Conservation (phyloP, 2,113 vertebrate species). For the Ailuropoda melanoleuca region DNA sequence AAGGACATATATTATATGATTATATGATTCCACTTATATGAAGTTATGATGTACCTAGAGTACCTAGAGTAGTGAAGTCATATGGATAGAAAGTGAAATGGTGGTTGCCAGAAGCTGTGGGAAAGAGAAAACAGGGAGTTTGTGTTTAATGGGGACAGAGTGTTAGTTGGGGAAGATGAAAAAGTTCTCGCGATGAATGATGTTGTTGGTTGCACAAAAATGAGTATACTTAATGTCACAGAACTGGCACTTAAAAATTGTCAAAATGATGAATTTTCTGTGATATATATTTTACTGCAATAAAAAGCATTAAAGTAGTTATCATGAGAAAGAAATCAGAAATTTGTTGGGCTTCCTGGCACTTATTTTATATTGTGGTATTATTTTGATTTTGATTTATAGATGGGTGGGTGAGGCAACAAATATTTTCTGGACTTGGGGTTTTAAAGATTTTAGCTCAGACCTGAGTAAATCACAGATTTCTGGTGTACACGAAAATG, state of each 20-base stretch:
- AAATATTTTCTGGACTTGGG: not conserved
- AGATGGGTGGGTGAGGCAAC: not conserved
- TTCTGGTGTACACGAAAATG: not conserved
- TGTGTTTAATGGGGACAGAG: not conserved
- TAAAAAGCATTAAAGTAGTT: not conserved
- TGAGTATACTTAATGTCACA: not conserved
- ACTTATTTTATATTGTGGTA: not conserved
- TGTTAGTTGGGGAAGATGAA: not conserved
- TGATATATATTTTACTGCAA: not conserved
- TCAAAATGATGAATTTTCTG: not conserved
- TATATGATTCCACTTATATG: not conserved
- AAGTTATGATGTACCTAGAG: not conserved
- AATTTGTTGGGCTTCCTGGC: not conserved
- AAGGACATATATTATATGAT: not conserved
- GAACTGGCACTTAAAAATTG: not conserved
- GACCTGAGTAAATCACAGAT: not conserved
- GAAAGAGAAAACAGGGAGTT: not conserved
- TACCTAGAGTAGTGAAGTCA: not conserved
- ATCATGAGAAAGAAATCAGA: not conserved
- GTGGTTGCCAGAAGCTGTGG: not conserved
- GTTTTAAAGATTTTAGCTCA: not conserved
- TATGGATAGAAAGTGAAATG: not conserved
- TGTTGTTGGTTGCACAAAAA: not conserved
- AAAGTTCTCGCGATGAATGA: not conserved
- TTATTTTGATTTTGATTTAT: slow-evolving; percentile 31